phyloP scores from a whole-genome alignment of 2,888 invertebrate genomes.

The Marasmarcha lunaedactyla region DNA sequence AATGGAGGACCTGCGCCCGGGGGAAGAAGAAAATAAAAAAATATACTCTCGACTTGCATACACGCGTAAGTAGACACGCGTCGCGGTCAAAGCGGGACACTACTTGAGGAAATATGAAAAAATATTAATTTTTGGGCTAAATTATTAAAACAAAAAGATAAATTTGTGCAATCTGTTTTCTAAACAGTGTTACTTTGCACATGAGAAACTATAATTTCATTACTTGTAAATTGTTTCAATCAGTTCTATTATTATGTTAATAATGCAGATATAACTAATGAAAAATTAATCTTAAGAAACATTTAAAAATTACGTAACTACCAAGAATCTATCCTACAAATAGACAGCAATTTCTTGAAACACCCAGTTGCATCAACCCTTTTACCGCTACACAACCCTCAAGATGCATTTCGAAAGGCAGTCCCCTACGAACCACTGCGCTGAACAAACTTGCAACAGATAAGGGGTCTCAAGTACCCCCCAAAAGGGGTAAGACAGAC shows the following conservation, averaged over 20 bases:
- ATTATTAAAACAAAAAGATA: too few relatives aligned
- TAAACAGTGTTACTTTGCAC: too few relatives aligned
- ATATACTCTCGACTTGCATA: conserved; percentile 51
- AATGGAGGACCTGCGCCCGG: conserved; percentile 51
- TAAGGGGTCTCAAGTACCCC: conserved; percentile 65
- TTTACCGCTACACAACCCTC: conserved; percentile 43
- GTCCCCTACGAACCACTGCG: conserved; percentile 64
- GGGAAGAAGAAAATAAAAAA: conserved; percentile 54
- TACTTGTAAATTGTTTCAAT: too few relatives aligned
- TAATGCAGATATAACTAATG: too few relatives aligned
- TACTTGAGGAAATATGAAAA: too few relatives aligned
- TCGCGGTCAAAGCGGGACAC: conserved; percentile 18
- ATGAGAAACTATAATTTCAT: too few relatives aligned
- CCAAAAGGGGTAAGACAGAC: conserved; percentile 67
- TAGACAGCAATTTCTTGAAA: conserved; percentile 9
- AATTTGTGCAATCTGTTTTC: too few relatives aligned
- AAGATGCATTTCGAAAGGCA: conserved; percentile 65
- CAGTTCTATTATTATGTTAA: too few relatives aligned
- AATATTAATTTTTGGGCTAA: too few relatives aligned
- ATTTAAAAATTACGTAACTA: too few relatives aligned
- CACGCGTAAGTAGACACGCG: conserved; percentile 43
- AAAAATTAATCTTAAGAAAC: too few relatives aligned
- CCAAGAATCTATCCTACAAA: too few relatives aligned
- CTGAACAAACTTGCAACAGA: conserved; percentile 68
- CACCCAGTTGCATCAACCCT: conserved; percentile 16